These are phyloP conservation scores for Eutrigla gurnardus DNA, from an alignment of 2,797 vertebrate genomes.

Conservation along the genomic window DNA sequence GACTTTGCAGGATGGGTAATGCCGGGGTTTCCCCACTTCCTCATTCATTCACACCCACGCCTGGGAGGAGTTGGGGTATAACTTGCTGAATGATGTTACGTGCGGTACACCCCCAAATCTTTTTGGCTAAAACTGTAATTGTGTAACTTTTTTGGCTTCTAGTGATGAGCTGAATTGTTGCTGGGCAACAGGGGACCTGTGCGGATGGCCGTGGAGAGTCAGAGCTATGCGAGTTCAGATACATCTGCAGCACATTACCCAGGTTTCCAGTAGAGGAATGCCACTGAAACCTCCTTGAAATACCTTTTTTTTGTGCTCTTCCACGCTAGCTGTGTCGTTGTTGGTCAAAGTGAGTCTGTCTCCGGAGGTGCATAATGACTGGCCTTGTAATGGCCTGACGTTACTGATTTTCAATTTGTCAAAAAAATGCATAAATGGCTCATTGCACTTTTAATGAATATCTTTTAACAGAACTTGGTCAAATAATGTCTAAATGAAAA, in stretches of 20 bases:
- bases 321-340: slow-evolving; percentile 23
- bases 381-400: slow-evolving; percentile 29
- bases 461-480: slow-evolving; percentile 5
- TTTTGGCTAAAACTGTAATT: slow-evolving; percentile 67
- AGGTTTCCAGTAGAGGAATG: slow-evolving; percentile 43
- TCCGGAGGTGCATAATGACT: slow-evolving; percentile 14
- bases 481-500: slow-evolving; percentile 40
- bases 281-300: slow-evolving; percentile 30
- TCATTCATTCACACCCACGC: slow-evolving; percentile 38
- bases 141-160: slow-evolving; percentile 75
- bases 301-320: slow-evolving; percentile 21
- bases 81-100: slow-evolving; percentile 29
- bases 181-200: slow-evolving; percentile 83
- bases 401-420: slow-evolving; percentile 43
- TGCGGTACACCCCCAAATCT: slow-evolving; percentile 43
- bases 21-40: slow-evolving; percentile 41
- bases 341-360: slow-evolving; percentile 21
- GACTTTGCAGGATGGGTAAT: slow-evolving; percentile 13
- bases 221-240: slow-evolving; percentile 51
- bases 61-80: slow-evolving; percentile 22
- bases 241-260: slow-evolving; percentile 45
- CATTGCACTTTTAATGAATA: slow-evolving; percentile 41
- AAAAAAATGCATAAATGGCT: slow-evolving; percentile 46
- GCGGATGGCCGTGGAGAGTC: slow-evolving; percentile 63
- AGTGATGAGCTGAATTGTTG: slow-evolving; percentile 81